Percentiles rank a stretch among this genome's conserved stretches.
These are phyloP conservation scores for Heterocephalus glaber DNA, from an alignment of 2,113 vertebrate genomes.

Conservation along the genomic window DNA sequence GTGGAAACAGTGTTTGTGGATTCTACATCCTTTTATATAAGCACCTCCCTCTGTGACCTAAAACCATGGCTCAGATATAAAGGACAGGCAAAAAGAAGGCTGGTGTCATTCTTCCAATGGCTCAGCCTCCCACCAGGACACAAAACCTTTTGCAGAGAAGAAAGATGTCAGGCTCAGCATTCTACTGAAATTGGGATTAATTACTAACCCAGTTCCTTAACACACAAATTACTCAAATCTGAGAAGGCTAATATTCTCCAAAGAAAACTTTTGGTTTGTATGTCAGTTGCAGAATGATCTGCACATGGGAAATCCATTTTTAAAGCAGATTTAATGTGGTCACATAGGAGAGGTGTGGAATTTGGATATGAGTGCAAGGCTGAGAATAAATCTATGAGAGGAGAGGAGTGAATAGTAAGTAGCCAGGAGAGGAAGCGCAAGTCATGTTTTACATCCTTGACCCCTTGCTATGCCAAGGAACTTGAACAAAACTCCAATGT, in stretches of 20 bases:
- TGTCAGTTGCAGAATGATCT: not conserved
- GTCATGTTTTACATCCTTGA: not conserved
- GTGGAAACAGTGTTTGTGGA: not conserved
- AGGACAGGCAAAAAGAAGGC: not conserved
- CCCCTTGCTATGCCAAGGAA: not conserved
- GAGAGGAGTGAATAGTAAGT: not conserved
- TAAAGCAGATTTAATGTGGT: not conserved
- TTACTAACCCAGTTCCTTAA: not conserved
- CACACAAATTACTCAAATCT: not conserved
- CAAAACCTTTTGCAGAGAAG: not conserved
- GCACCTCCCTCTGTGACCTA: not conserved
- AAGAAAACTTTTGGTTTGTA: not conserved
- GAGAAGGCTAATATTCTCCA: not conserved
- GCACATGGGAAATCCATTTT: not conserved
- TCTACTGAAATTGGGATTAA: not conserved
- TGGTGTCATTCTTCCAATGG: too few relatives aligned
- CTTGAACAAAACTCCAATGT: not conserved
- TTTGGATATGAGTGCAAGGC: not conserved
- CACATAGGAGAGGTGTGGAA: not conserved
- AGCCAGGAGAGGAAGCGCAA: not conserved
- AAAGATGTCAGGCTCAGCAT: not conserved
- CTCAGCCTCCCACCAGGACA: not conserved
- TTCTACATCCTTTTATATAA: not conserved
- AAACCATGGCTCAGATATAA: not conserved
- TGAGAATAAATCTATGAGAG: not conserved